These are phyloP conservation scores for Apis cerana DNA, from an alignment of 1,140 invertebrate genomes.

Conservation along the genomic window DNA sequence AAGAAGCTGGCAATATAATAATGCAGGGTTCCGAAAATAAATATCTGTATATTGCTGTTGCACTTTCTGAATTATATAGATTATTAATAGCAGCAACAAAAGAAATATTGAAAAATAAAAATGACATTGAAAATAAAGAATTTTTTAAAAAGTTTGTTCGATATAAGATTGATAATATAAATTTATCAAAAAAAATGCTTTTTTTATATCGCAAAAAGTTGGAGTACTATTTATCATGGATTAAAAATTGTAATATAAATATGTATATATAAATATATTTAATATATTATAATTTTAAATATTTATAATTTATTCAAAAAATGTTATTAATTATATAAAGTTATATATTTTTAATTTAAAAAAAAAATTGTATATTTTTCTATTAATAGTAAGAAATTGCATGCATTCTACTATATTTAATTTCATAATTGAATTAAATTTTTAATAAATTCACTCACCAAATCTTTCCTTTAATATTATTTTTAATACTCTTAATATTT, in stretches of 20 bases:
- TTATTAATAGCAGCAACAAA: conserved; percentile 80
- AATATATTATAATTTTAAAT: background rate
- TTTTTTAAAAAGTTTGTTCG: conserved; percentile 83
- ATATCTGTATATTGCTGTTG: conserved; percentile 80
- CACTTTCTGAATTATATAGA: conserved; percentile 84
- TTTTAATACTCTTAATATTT: too few relatives aligned
- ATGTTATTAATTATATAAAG: background rate
- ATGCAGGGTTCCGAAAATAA: conserved; percentile 78
- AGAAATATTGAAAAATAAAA: conserved; percentile 67
- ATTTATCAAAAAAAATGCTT: conserved; percentile 82
- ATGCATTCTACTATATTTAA: background rate
- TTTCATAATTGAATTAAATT: background rate
- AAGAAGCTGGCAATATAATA: conserved; percentile 78
- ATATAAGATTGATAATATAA: conserved; percentile 75
- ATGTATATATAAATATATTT: conserved; percentile 11
- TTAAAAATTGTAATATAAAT: conserved; percentile 70
- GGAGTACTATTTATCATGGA: conserved; percentile 87
- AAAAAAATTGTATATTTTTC: background rate
- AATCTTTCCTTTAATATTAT: background rate
- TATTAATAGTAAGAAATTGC: background rate
- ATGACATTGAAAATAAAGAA: conserved; percentile 69
- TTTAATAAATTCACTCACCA: background rate
- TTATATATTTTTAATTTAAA: background rate
- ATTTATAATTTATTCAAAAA: background rate
- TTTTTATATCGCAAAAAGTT: conserved; percentile 84